Conservation (phyloP, 2,113 vertebrate genomes). For the Poicephalus gulielmi region DNA sequence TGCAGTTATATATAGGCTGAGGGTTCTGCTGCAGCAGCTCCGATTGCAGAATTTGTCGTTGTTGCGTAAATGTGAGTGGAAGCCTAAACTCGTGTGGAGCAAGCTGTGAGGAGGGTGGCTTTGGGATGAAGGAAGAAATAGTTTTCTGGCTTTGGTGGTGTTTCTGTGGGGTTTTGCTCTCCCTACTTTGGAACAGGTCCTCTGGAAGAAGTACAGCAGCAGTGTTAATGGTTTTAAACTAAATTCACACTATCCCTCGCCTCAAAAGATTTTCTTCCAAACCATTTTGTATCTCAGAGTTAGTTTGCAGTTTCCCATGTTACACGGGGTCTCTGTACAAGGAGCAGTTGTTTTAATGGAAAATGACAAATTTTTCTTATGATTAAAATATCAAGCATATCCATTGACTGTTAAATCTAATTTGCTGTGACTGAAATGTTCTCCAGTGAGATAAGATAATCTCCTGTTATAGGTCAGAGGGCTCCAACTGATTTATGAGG, state of each 20-base stretch:
- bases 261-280: neutral
- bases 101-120: neutral
- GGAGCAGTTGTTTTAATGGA: conserved; percentile 47
- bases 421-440: conserved; percentile 70
- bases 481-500: conserved; percentile 74
- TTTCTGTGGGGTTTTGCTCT: neutral
- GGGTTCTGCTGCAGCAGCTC: neutral
- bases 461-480: conserved; percentile 70
- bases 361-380: conserved; percentile 57
- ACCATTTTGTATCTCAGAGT: neutral
- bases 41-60: neutral
- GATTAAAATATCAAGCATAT: conserved; percentile 70
- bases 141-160: neutral
- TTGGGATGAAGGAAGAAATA: neutral
- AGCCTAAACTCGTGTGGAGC: neutral
- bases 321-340: neutral
- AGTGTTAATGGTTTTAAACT: neutral
- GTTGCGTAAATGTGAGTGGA: neutral
- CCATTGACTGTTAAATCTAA: conserved; percentile 69
- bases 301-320: neutral
- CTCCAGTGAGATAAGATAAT: conserved; percentile 69
- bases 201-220: neutral
- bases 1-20: neutral
- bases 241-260: neutral
- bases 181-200: neutral